Evolutionary conservation across 2,797 vertebrate genomes (phyloP).

Genomic region (Anniella stebbinsi): DNA sequence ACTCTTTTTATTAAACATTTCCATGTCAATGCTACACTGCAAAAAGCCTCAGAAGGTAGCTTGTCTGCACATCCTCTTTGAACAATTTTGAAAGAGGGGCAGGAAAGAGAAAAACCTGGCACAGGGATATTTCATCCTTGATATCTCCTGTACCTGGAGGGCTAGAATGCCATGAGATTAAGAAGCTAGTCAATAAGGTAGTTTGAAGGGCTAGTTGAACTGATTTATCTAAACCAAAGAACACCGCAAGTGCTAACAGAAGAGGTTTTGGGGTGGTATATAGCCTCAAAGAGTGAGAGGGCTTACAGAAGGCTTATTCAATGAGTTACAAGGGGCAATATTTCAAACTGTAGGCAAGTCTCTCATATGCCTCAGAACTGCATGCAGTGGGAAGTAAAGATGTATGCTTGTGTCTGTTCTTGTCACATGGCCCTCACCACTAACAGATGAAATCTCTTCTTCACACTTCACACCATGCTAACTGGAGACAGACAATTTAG

Average conservation of each 20-base stretch:
- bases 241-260: background rate
- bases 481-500: slow-evolving; percentile 15
- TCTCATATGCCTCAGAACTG: background rate
- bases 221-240: background rate
- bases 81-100: background rate
- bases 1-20: background rate
- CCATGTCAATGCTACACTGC: background rate
- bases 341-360: background rate
- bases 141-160: background rate
- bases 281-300: background rate
- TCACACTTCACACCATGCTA: slow-evolving; percentile 1
- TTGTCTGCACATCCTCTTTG: background rate
- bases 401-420: background rate
- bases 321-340: background rate
- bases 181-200: background rate
- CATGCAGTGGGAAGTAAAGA: background rate
- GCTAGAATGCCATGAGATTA: background rate
- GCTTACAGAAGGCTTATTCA: background rate
- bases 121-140: background rate
- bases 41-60: background rate
- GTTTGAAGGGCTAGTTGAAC: background rate
- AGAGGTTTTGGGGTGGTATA: background rate
- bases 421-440: background rate
- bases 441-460: slow-evolving; percentile 1
- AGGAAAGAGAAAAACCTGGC: background rate